Percentiles rank a stretch among this genome's conserved stretches.
These are phyloP conservation scores for Tethea ocularis DNA, from an alignment of 2,888 invertebrate species.

Conservation along the genomic window DNA sequence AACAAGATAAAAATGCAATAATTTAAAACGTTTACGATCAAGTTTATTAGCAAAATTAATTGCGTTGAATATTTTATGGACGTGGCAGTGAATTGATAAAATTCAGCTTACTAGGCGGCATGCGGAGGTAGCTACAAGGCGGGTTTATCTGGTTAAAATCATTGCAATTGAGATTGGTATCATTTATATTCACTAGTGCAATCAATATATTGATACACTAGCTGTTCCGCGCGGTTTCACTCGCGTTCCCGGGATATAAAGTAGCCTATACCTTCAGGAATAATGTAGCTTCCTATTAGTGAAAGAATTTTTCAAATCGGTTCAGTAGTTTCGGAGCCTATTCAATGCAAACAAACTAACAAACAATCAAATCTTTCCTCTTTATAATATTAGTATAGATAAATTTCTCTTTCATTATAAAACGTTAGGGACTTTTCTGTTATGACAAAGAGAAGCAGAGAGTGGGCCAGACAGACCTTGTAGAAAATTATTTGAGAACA, in stretches of 20 bases:
- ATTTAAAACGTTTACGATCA: conserved; percentile 44
- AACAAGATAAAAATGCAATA: conserved; percentile 50
- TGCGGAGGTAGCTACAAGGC: conserved; percentile 6
- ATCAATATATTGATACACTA: not conserved
- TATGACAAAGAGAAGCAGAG: not conserved
- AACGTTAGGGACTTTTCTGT: not conserved
- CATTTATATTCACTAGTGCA: conserved; percentile 23
- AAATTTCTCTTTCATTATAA: not conserved
- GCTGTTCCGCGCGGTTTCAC: too few species aligned
- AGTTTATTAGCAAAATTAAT: conserved; percentile 45
- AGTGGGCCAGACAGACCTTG: not conserved
- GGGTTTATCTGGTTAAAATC: conserved; percentile 19
- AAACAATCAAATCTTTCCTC: too few species aligned
- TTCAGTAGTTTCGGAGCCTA: too few species aligned
- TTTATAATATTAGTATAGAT: too few species aligned
- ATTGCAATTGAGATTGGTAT: conserved; percentile 22
- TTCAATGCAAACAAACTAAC: too few species aligned
- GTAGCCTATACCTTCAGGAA: too few species aligned
- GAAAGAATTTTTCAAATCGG: too few species aligned
- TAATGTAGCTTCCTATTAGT: too few species aligned
- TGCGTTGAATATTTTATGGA: conserved; percentile 40
- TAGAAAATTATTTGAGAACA: too few species aligned
- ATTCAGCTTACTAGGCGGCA: conserved; percentile 11
- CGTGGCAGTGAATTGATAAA: conserved; percentile 17
- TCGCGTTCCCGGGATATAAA: too few species aligned